These are phyloP conservation scores for Trachymyrmex cornetzi DNA, from an alignment of 1,140 invertebrate genomes.

Conservation along the genomic window DNA sequence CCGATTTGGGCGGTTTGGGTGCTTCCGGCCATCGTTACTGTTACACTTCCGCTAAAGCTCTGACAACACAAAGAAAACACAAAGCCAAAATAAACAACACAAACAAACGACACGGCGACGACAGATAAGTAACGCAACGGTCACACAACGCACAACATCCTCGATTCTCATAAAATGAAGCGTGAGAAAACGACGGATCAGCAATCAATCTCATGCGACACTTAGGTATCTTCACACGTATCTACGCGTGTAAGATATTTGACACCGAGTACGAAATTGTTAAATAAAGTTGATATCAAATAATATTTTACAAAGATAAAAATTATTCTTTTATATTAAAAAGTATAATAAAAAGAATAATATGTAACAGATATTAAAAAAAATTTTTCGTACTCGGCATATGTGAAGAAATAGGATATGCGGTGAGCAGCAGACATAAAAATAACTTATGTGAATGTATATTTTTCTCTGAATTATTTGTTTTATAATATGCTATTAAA, in stretches of 20 bases:
- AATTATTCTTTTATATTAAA: conserved; percentile 30
- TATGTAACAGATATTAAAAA: background rate
- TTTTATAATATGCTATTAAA: conserved; percentile 15
- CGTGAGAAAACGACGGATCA: conserved; percentile 78
- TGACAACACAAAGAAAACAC: conserved; percentile 88
- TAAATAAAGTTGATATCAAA: conserved; percentile 2
- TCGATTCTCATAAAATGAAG: conserved; percentile 71
- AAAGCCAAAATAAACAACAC: conserved; percentile 87
- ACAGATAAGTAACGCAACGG: conserved; percentile 78
- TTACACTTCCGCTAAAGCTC: conserved; percentile 93
- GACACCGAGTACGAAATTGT: conserved; percentile 51
- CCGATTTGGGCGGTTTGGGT: conserved; percentile 90
- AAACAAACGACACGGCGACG: conserved; percentile 83
- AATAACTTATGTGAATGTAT: conserved; percentile 35
- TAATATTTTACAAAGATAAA: background rate
- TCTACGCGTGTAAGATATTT: conserved; percentile 72
- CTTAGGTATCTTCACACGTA: conserved; percentile 83
- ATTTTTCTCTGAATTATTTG: background rate
- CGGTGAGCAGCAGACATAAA: conserved; percentile 51
- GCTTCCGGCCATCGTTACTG: conserved; percentile 91
- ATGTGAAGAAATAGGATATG: conserved; percentile 27
- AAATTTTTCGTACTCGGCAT: conserved; percentile 57
- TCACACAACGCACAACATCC: conserved; percentile 79
- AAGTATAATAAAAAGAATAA: too few relatives aligned
- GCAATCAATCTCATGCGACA: conserved; percentile 85